These are phyloP conservation scores for Scaptodrosophila latifasciaeformis DNA, from an alignment of 2,888 invertebrate genomes.

Conservation along the genomic window DNA sequence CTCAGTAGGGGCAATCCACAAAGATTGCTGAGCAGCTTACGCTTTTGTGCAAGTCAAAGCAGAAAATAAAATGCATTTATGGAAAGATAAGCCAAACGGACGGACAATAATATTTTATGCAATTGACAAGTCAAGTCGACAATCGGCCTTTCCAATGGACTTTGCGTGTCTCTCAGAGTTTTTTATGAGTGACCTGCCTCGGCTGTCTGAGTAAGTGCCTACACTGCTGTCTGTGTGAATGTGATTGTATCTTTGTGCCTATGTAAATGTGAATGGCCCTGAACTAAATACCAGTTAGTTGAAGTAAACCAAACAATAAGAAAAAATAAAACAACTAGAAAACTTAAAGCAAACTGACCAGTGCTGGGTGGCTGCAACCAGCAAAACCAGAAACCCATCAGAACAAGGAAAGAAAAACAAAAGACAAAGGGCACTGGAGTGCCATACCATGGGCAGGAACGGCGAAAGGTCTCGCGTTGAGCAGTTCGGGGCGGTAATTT, in stretches of 20 bases:
- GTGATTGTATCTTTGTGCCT: slow-evolving; percentile 11
- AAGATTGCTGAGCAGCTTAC: slow-evolving; percentile 23
- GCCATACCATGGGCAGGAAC: slow-evolving; percentile 34
- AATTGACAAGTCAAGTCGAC: slow-evolving; percentile 46
- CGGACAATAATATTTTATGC: slow-evolving; percentile 44
- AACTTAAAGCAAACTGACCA: slow-evolving; percentile 59
- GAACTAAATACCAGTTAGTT: slow-evolving; percentile 55
- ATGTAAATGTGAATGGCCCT: slow-evolving; percentile 36
- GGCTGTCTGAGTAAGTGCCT: slow-evolving; percentile 8
- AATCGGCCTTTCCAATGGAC: background rate
- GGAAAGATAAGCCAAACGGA: slow-evolving; percentile 14
- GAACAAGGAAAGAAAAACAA: slow-evolving; percentile 9
- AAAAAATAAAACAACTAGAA: slow-evolving; percentile 14
- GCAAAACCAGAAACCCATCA: no score
- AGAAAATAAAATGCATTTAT: slow-evolving; percentile 27
- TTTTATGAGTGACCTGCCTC: background rate
- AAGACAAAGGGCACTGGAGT: slow-evolving; percentile 40
- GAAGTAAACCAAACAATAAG: slow-evolving; percentile 15
- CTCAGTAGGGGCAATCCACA: slow-evolving; percentile 11
- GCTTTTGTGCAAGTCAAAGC: slow-evolving; percentile 1
- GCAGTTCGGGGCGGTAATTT: background rate
- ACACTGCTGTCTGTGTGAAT: slow-evolving; percentile 14
- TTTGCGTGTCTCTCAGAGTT: slow-evolving; percentile 6
- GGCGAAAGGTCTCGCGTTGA: background rate
- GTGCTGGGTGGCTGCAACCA: no score